Conservation (phyloP, 2,113 vertebrate species). For the Cheilinus undulatus region DNA sequence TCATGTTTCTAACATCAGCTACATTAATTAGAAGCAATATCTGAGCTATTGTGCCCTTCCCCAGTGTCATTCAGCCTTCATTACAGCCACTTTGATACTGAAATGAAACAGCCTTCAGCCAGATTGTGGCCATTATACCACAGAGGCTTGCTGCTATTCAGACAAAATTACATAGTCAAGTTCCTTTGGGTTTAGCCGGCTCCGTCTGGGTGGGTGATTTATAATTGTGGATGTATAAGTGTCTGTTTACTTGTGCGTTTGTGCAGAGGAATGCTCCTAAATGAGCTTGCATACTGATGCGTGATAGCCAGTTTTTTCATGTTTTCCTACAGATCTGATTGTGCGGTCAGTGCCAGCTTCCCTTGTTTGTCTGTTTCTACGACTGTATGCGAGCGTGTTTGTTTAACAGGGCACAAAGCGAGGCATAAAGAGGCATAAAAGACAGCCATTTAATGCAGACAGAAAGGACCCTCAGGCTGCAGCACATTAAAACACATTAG, state of each 20-base stretch:
- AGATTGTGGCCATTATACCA: slow-evolving; percentile 70
- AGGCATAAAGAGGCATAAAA: slow-evolving; percentile 24
- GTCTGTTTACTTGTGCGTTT: slow-evolving; percentile 15
- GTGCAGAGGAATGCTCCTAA: slow-evolving; percentile 14
- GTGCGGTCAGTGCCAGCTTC: not conserved
- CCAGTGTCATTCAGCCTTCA: slow-evolving; percentile 76
- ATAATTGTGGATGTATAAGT: slow-evolving; percentile 35
- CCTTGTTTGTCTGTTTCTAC: slow-evolving; percentile 4
- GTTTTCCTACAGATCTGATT: slow-evolving; percentile 44
- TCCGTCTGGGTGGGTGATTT: slow-evolving; percentile 53
- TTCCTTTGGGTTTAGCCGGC: slow-evolving; percentile 55
- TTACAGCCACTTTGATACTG: slow-evolving; percentile 77
- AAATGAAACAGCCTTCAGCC: slow-evolving; percentile 75
- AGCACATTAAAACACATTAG: slow-evolving; percentile 32
- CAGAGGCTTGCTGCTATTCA: slow-evolving; percentile 63
- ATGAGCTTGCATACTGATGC: slow-evolving; percentile 10
- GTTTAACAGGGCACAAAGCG: slow-evolving; percentile 21
- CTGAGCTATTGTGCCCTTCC: slow-evolving; percentile 72
- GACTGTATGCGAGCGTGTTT: slow-evolving; percentile 13
- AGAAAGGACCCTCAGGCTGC: not conserved
- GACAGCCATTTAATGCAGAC: slow-evolving; percentile 19
- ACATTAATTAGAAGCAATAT: slow-evolving; percentile 78
- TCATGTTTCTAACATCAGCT: slow-evolving; percentile 73
- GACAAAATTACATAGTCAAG: slow-evolving; percentile 64
- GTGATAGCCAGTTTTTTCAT: slow-evolving; percentile 15